Evolutionary conservation across 2,888 invertebrate species (phyloP).

Genomic region (Aporophyla lueneburgensis): DNA sequence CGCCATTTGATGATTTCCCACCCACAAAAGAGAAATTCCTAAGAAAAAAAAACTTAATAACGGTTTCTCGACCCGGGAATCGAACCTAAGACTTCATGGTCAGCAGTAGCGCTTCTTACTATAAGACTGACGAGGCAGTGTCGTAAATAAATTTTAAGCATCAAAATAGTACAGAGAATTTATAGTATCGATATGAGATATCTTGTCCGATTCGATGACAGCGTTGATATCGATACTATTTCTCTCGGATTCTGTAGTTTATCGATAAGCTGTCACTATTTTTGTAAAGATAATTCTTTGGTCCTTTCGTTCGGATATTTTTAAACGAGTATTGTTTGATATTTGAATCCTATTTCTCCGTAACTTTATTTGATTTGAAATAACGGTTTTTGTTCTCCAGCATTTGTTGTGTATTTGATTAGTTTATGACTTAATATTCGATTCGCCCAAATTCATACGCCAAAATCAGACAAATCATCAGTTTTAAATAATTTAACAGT

Average conservation of each 20-base stretch:
- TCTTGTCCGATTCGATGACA: conserved; percentile 46
- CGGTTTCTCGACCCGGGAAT: background rate
- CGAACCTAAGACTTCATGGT: too few relatives aligned
- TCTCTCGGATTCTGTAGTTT: conserved; percentile 34
- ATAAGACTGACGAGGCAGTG: conserved; percentile 12
- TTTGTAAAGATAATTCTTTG: background rate
- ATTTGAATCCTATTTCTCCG: background rate
- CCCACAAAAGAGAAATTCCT: background rate
- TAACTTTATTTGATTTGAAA: background rate
- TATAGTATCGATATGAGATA: conserved; percentile 58
- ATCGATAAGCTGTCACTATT: conserved; percentile 30
- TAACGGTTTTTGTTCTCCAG: too few relatives aligned
- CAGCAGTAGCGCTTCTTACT: background rate
- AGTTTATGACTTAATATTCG: too few relatives aligned
- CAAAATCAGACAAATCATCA: too few relatives aligned
- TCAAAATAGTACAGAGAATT: conserved; percentile 52
- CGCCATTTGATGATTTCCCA: too few relatives aligned
- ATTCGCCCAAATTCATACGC: too few relatives aligned
- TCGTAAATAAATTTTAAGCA: conserved; percentile 51
- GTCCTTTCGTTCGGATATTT: background rate
- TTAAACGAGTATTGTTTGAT: background rate
- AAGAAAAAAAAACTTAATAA: background rate
- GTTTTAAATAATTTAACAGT: too few relatives aligned
- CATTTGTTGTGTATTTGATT: too few relatives aligned
- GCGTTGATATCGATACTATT: conserved; percentile 48